Evolutionary conservation across 2,888 invertebrate genomes (phyloP).

Genomic region (Drosophila limbata): DNA sequence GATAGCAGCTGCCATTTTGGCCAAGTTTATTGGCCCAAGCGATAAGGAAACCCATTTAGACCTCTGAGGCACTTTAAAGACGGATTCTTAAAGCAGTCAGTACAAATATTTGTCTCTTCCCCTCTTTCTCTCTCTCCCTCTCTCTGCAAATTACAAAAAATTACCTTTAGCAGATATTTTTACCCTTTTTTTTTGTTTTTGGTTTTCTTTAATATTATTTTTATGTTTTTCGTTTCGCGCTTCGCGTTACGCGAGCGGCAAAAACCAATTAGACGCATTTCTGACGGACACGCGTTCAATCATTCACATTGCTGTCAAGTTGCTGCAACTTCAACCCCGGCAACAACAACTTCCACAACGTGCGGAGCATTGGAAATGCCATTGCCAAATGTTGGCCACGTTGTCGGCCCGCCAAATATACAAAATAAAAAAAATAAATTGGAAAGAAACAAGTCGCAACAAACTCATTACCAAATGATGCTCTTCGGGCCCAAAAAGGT

Average conservation of each 20-base stretch:
- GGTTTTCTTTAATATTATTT: conserved; percentile 23
- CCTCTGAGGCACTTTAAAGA: conserved; percentile 11
- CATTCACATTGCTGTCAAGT: conserved; percentile 79
- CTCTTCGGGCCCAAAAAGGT: conserved; percentile 54
- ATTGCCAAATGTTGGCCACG: conserved; percentile 51
- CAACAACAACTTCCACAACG: conserved; percentile 48
- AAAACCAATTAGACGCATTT: conserved; percentile 81
- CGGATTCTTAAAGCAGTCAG: conserved; percentile 15
- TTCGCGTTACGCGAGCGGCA: conserved; percentile 30
- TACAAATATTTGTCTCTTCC: conserved; percentile 16
- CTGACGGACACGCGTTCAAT: conserved; percentile 81
- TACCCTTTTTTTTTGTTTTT: conserved; percentile 49
- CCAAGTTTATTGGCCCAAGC: conserved; percentile 35
- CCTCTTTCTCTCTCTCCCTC: conserved; percentile 12
- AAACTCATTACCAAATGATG: conserved; percentile 67
- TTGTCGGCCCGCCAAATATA: conserved; percentile 28
- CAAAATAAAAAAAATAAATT: conserved; percentile 29
- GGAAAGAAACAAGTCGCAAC: conserved; percentile 32
- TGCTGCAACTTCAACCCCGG: conserved; percentile 62
- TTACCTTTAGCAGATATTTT: conserved; percentile 67
- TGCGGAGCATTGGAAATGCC: conserved; percentile 66
- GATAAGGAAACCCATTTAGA: conserved; percentile 21
- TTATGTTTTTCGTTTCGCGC: conserved; percentile 30
- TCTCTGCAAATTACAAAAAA: conserved; percentile 63
- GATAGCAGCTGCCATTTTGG: conserved; percentile 45